Evolutionary conservation across 2,888 invertebrate genomes (phyloP).

Genomic region (Stenurella melanura): DNA sequence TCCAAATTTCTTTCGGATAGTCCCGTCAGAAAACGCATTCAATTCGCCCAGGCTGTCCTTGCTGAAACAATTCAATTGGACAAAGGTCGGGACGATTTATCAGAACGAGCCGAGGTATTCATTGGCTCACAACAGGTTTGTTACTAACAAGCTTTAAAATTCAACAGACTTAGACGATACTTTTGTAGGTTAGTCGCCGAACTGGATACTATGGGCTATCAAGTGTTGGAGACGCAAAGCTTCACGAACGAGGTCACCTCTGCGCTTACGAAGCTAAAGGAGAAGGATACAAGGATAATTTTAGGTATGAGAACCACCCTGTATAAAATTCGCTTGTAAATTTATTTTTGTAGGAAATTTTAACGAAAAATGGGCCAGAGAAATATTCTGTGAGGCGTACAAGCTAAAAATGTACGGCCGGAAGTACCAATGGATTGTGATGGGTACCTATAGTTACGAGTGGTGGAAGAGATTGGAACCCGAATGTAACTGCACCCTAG

Average conservation of each 20-base stretch:
- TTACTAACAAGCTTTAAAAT: not conserved
- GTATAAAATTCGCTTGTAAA: not conserved
- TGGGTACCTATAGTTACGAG: conserved; percentile 87
- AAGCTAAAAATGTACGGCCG: conserved; percentile 91
- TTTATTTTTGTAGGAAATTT: conserved; percentile 83
- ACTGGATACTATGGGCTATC: conserved; percentile 86
- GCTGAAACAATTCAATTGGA: conserved; percentile 96
- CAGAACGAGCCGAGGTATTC: conserved; percentile 97
- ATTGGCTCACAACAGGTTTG: conserved; percentile 78
- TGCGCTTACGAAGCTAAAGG: conserved; percentile 86
- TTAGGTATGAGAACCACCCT: conserved; percentile 71
- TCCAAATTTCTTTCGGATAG: conserved; percentile 97
- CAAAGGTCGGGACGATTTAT: conserved; percentile 96
- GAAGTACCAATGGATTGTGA: conserved; percentile 96
- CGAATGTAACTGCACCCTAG: conserved; percentile 81
- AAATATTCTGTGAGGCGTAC: conserved; percentile 91
- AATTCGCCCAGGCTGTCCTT: conserved; percentile 93
- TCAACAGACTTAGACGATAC: not conserved
- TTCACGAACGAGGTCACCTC: conserved; percentile 92
- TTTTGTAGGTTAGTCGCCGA: conserved; percentile 84
- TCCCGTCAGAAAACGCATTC: conserved; percentile 97
- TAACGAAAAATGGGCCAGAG: conserved; percentile 93
- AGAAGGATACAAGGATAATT: conserved; percentile 95
- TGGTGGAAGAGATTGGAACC: conserved; percentile 82
- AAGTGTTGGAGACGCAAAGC: conserved; percentile 92